Evolutionary conservation across 2,113 vertebrate genomes (phyloP).

Genomic region (Anarhynchus alexandrinus): DNA sequence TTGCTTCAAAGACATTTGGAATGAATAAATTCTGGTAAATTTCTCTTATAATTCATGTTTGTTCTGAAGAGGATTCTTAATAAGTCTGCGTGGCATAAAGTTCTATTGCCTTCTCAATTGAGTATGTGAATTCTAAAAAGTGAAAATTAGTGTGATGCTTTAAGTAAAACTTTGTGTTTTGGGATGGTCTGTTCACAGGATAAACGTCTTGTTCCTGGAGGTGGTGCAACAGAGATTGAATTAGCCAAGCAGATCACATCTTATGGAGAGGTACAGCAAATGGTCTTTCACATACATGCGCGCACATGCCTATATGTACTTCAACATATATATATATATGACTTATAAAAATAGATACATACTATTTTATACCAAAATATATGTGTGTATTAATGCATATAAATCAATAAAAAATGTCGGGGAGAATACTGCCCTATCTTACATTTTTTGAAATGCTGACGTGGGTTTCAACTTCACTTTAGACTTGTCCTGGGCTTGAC

Average conservation of each 20-base stretch:
- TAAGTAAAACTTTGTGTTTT: background rate
- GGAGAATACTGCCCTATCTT: background rate
- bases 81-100: background rate
- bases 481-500: constrained; percentile 95
- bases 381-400: background rate
- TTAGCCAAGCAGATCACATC: constrained; percentile 92
- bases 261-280: constrained; percentile 87
- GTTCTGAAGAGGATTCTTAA: background rate
- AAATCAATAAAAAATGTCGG: background rate
- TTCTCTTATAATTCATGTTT: background rate
- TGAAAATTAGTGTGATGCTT: background rate
- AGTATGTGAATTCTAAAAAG: background rate
- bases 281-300: background rate
- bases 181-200: constrained; percentile 74
- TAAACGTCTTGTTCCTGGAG: constrained; percentile 90
- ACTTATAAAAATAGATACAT: background rate
- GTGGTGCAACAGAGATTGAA: constrained; percentile 95
- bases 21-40: background rate
- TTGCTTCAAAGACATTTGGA: background rate
- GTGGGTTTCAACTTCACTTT: background rate
- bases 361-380: background rate
- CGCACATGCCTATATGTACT: background rate
- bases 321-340: background rate
- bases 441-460: background rate
- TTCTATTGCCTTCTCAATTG: background rate